Conservation (phyloP, 2,113 vertebrate species). For the Cinclus cinclus region DNA sequence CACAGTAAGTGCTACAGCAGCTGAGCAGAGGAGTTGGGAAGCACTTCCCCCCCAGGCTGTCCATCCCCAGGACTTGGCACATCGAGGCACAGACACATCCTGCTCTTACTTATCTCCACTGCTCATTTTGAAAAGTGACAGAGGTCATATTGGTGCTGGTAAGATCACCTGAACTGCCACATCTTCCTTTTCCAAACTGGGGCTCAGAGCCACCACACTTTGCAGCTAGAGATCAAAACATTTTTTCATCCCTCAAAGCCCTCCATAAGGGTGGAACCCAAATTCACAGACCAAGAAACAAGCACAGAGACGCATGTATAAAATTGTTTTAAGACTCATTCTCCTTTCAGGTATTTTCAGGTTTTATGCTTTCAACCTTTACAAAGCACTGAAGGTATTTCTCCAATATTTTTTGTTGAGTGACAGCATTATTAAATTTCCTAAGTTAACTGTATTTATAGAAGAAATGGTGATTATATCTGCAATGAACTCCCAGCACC, state of each 20-base stretch:
- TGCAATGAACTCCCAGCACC: background rate
- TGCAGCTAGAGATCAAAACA: background rate
- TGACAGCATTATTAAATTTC: background rate
- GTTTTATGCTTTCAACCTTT: background rate
- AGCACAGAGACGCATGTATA: background rate
- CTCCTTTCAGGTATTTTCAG: background rate
- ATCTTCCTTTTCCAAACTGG: background rate
- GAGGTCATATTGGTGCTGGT: background rate
- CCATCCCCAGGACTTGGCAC: background rate
- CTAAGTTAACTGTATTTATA: background rate
- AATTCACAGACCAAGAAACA: background rate
- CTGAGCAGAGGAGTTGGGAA: background rate
- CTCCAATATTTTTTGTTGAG: background rate
- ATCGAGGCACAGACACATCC: background rate
- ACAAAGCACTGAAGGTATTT: background rate
- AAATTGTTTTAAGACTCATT: background rate
- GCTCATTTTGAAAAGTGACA: background rate
- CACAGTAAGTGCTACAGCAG: accelerated
- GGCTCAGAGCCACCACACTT: background rate
- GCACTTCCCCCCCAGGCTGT: background rate
- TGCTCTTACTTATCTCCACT: background rate
- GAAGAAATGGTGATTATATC: background rate
- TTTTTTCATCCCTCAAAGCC: background rate
- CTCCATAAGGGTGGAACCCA: background rate
- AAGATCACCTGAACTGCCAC: background rate